Evolutionary conservation across 2,113 vertebrate genomes (phyloP), one percentile per base, ranked within the genome.

Genomic region (Misgurnus anguillicaudatus): DNA sequence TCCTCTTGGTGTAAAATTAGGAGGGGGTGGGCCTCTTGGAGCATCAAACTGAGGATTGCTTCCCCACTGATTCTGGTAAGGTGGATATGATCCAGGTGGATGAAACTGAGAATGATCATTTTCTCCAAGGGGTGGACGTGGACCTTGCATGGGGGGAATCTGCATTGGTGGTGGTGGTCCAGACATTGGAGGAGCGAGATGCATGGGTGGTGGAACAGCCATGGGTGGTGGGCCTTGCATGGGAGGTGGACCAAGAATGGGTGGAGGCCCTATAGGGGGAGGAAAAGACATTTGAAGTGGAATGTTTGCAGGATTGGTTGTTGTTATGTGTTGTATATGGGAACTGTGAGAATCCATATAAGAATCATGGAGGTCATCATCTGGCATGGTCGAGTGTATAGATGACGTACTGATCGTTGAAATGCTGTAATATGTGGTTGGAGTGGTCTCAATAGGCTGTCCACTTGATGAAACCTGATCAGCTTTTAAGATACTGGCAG

Each of bases 51-150:
- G 90, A 66, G 90, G 88, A 31, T 75, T 86, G 60, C 78, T 83
- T 47, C 86, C 79, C 91, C 93, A 93, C 82, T 92, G 91, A 80
- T 89, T 92, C 76, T 91, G 91, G 83, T 88, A 94, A 36, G 89
- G 86, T 38, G 90, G 81, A 78, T 91, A 94, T n/a, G 86, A 71
- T 55, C 82, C 67, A 1, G 79, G 88, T 62, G 83, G 89, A 0
- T 80, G 89, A 65, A 87, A 91, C 13, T 89, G 89, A 24, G 81
- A 81, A 60, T 89, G 87, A 88, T 90, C 85, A 69, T 78, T 75
- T 3, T 93, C 91, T 24, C 82, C 83, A 16, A 93, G 93, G 0
- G 86, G 82, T 5, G 85, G 86, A 19, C 80, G 83, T 83, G 87
- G 90, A 41, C 85, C 87, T 80, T 92, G 89, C 65, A 93, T 89